Base-by-base conservation (phyloP, 1,140 invertebrate species). In the Propsilocerus akamusi region DNA sequence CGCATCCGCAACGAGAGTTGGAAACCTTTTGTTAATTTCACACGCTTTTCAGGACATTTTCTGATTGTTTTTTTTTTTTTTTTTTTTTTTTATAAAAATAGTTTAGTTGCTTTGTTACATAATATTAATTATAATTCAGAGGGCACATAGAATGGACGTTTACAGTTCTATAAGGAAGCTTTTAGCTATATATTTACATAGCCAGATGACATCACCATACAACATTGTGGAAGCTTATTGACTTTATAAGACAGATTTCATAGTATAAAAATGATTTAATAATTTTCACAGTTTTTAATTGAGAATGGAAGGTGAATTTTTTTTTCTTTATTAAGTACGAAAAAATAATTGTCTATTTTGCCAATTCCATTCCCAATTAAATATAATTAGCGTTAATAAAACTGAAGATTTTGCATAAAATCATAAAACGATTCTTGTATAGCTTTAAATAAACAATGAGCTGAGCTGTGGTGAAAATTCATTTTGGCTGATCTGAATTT, bases 21-120 rank as follows among this genome's bases (percentile, higher is more conserved):
- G n/a, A n/a, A n/a, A n/a, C n/a, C n/a, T n/a, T 25, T 47, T 25
- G 24, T 47, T 25, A 25, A 24, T 25, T 22, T 47, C 4, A 11
- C 24, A 22, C 20, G n/a, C 14, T 24, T 24, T 47, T 11, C 26
- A 8, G 11, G 22, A n/a, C n/a, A 25, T 23, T 47, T 12, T 47
- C 4, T 3, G 11, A 47, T 47, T 47, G 46, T 11, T 46, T 11
- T 46, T 46, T 46, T 20, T 23, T 24, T 22, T 20, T 12, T 46
- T 5, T 47, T 47, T 47, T 30, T 30, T 47, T 47, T 25, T 23
- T 24, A n/a, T n/a, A n/a, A n/a, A n/a, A n/a, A n/a, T n/a, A n/a
- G n/a, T n/a, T n/a, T n/a, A n/a, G n/a, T n/a, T n/a, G n/a, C n/a
- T n/a, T n/a, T 37, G n/a, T 37, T 37, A 37, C n/a, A 37, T 37